These are phyloP conservation scores for Pao palembangensis DNA, from an alignment of 2,113 vertebrate genomes.

Conservation along the genomic window DNA sequence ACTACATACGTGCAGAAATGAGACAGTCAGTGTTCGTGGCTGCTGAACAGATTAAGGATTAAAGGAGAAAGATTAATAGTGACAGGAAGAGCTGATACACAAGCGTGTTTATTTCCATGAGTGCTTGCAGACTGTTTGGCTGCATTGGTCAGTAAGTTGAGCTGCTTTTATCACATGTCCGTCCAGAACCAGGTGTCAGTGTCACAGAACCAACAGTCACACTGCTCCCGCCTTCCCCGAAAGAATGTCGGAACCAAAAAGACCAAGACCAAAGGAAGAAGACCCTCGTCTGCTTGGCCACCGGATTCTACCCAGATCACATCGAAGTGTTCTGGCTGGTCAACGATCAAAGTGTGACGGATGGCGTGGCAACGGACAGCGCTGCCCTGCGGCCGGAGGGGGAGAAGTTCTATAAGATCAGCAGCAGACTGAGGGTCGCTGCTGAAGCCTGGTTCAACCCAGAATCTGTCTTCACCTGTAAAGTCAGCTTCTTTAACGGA, in stretches of 20 bases:
- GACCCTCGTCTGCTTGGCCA: conserved; percentile 84
- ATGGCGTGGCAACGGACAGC: conserved; percentile 71
- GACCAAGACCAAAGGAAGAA: conserved; percentile 39
- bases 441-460: conserved; percentile 61
- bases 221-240: conserved; percentile 72
- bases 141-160: background rate
- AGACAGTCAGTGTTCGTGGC: too few relatives aligned
- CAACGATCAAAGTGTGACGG: rapidly evolving
- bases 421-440: conserved; percentile 79
- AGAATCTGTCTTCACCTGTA: conserved; percentile 68
- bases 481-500: conserved; percentile 62
- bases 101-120: too few relatives aligned
- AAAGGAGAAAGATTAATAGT: too few relatives aligned
- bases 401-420: conserved; percentile 61
- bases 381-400: rapidly evolving
- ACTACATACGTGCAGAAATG: too few relatives aligned
- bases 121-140: too few relatives aligned
- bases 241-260: conserved; percentile 55
- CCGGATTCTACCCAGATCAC: conserved; percentile 85
- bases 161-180: background rate
- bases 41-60: too few relatives aligned
- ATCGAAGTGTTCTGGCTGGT: conserved; percentile 77
- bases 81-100: too few relatives aligned
- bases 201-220: conserved; percentile 54
- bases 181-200: rapidly evolving